These are phyloP conservation scores for Philypnodon macrostomus DNA, from an alignment of 2,797 vertebrate genomes.

Conservation along the genomic window DNA sequence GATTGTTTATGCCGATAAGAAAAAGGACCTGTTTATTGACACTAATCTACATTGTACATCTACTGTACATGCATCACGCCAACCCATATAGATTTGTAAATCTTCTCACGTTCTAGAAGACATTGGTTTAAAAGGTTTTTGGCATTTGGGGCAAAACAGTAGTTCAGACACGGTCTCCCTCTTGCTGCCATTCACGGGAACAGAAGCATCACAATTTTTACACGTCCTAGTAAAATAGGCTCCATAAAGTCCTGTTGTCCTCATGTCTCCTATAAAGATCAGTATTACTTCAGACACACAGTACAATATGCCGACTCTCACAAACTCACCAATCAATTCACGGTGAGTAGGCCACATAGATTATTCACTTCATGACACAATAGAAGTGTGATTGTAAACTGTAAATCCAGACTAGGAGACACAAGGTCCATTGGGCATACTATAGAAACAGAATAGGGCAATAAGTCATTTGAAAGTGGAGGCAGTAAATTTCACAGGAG, in stretches of 20 bases:
- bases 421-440: neutral
- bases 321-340: conserved; percentile 8
- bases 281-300: conserved; percentile 24
- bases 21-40: no score
- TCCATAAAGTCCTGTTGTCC: conserved; percentile 48
- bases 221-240: conserved; percentile 36
- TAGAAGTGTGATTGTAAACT: conserved; percentile 40
- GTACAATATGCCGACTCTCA: conserved; percentile 9
- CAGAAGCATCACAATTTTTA: neutral
- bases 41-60: no score
- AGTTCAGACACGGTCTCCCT: neutral
- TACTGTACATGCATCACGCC: no score
- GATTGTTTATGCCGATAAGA: no score
- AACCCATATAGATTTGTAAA: no score
- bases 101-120: no score
- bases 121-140: no score
- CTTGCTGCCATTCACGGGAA: neutral
- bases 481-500: conserved; percentile 25
- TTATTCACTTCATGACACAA: conserved; percentile 23
- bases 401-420: conserved; percentile 20
- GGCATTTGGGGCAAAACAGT: no score
- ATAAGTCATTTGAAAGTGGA: conserved; percentile 31
- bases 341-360: conserved; percentile 11
- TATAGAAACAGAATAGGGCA: conserved; percentile 18
- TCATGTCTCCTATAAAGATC: conserved; percentile 41